Conservation (phyloP, 2,888 invertebrate genomes). For the Leptogaster cylindrica region DNA sequence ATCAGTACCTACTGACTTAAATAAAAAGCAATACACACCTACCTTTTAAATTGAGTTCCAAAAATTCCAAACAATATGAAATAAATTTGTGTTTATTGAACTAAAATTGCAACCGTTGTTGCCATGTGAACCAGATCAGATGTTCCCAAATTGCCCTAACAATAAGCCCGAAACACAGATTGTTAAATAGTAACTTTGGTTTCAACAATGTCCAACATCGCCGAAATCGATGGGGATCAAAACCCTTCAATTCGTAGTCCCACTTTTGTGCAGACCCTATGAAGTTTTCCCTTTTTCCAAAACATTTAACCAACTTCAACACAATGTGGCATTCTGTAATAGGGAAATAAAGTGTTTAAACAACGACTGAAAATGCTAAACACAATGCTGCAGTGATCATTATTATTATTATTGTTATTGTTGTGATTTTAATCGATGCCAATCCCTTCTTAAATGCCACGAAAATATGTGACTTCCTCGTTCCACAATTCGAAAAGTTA, state of each 20-base stretch:
- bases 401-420: too few relatives aligned
- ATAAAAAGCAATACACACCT: too few relatives aligned
- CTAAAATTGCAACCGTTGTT: too few relatives aligned
- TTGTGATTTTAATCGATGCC: slow-evolving; percentile 38
- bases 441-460: slow-evolving; percentile 22
- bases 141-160: too few relatives aligned
- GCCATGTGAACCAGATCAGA: too few relatives aligned
- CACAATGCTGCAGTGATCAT: slow-evolving; percentile 6
- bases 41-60: too few relatives aligned
- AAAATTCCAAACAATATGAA: too few relatives aligned
- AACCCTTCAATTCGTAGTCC: not conserved
- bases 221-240: not conserved
- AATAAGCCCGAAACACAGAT: too few relatives aligned
- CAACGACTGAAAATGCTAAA: not conserved
- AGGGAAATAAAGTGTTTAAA: slow-evolving; percentile 37
- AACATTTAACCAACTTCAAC: slow-evolving; percentile 18
- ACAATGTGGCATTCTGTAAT: slow-evolving; percentile 34
- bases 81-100: too few relatives aligned
- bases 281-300: slow-evolving; percentile 19
- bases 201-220: too few relatives aligned
- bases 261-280: not conserved
- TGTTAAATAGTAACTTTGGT: too few relatives aligned
- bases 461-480: slow-evolving; percentile 18
- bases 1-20: too few relatives aligned
- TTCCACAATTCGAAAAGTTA: slow-evolving; percentile 34